Evolutionary conservation across 2,888 invertebrate genomes (phyloP).

Genomic region (Plutella xylostella): DNA sequence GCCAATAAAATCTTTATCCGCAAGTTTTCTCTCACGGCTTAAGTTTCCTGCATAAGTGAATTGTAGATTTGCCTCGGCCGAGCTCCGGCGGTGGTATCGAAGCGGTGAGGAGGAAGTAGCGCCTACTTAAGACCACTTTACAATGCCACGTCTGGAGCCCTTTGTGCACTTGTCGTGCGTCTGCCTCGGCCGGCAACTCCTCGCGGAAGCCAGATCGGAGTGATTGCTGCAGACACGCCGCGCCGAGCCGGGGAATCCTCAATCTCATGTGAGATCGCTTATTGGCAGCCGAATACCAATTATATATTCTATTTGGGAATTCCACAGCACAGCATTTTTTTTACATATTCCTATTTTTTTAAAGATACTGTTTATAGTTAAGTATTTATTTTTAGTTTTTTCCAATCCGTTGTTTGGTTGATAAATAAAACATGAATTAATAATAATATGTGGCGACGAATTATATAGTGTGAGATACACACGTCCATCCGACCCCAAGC

Average conservation of each 20-base stretch:
- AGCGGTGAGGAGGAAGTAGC: slow-evolving; percentile 24
- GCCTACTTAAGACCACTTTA: slow-evolving; percentile 39
- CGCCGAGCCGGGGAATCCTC: slow-evolving; percentile 28
- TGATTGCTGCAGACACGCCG: slow-evolving; percentile 41
- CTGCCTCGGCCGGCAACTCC: slow-evolving; percentile 35
- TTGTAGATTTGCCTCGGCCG: slow-evolving; percentile 31
- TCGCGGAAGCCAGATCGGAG: slow-evolving; percentile 47
- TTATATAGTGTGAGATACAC: too few species aligned
- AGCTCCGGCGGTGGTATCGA: slow-evolving; percentile 29
- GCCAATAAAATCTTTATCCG: slow-evolving; percentile 20
- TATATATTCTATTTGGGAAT: too few species aligned
- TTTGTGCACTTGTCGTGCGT: slow-evolving; percentile 52
- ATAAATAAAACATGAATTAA: too few species aligned
- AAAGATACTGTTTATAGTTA: too few species aligned
- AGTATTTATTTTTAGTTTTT: too few species aligned
- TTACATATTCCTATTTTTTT: too few species aligned
- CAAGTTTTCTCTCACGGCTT: slow-evolving; percentile 29
- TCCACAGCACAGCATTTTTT: too few species aligned
- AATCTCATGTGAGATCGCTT: slow-evolving; percentile 51
- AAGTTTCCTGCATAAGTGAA: slow-evolving; percentile 43
- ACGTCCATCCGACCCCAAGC: too few species aligned
- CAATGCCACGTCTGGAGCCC: slow-evolving; percentile 39
- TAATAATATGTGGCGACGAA: too few species aligned
- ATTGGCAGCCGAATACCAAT: slow-evolving; percentile 29
- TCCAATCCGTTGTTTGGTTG: too few species aligned